A percentile compares a stretch with the other conserved stretches of the same genome.
phyloP scores from a whole-genome alignment of 2,113 vertebrate genomes.

The Arizona elegans region DNA sequence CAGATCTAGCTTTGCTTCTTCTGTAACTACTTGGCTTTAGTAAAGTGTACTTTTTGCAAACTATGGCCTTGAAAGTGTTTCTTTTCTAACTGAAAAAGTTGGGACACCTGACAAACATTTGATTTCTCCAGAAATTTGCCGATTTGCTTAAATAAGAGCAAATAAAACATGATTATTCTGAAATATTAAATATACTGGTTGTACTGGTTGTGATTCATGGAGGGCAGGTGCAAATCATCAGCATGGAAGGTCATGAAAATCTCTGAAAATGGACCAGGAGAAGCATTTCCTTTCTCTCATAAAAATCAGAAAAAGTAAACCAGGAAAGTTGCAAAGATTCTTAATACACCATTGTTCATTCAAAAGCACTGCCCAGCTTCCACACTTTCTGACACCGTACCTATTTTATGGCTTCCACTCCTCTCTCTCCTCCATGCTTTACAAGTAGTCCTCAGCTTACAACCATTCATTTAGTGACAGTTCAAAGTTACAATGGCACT shows the following conservation, averaged over 20 bases:
- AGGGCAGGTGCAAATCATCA: neutral
- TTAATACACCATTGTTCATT: too few species aligned
- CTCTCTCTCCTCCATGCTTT: neutral
- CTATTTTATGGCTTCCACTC: neutral
- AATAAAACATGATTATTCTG: neutral
- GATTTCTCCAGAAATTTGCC: neutral
- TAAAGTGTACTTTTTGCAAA: too few species aligned
- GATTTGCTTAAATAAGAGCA: neutral
- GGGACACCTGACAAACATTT: too few species aligned
- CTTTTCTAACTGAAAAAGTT: too few species aligned
- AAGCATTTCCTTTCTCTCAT: neutral
- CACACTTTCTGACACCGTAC: neutral
- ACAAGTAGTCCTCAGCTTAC: too few species aligned
- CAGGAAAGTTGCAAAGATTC: neutral
- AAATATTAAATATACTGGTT: neutral
- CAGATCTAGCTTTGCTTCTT: too few species aligned
- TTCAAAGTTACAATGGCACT: too few species aligned
- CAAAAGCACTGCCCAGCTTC: too few species aligned
- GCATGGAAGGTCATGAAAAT: neutral
- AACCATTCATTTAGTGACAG: too few species aligned
- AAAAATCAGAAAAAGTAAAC: neutral
- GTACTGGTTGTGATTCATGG: neutral
- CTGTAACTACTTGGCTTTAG: too few species aligned
- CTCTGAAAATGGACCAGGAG: too few species aligned
- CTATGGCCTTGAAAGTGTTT: too few species aligned